Evolutionary conservation across 2,113 vertebrate species (phyloP).

Genomic region (Alouatta palliata): DNA sequence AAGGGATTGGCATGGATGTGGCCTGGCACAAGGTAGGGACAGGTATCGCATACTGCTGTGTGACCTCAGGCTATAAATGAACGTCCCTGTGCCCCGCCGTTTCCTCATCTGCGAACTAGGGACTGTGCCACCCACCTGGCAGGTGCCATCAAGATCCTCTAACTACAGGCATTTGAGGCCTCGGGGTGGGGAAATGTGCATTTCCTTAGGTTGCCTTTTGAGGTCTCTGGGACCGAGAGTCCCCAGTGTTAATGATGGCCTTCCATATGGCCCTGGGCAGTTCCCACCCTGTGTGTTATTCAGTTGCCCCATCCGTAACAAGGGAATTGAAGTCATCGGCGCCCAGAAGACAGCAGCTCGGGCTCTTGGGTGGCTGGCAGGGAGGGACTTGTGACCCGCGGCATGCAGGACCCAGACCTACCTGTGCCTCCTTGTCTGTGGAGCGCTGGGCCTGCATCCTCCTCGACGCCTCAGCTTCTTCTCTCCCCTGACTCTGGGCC

Average conservation of each 20-base stretch:
- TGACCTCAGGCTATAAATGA: background rate
- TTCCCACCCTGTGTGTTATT: accelerated
- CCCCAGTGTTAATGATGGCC: accelerated
- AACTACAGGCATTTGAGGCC: background rate
- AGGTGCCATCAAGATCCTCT: background rate
- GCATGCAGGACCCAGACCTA: constrained; percentile 43
- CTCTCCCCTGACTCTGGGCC: constrained; percentile 60
- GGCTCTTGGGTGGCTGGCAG: background rate
- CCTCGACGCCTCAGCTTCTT: background rate
- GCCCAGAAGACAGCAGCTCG: background rate
- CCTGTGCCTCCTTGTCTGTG: constrained; percentile 76
- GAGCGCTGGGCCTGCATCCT: constrained; percentile 34
- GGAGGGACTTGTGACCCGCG: background rate
- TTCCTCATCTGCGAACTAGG: background rate
- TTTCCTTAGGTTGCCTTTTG: background rate
- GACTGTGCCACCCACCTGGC: no score
- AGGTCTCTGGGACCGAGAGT: background rate
- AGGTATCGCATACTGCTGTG: background rate
- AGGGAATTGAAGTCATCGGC: background rate
- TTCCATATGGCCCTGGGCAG: no score
- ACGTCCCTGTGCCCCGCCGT: background rate
- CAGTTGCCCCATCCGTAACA: background rate
- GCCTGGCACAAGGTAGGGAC: background rate
- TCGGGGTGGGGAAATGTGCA: background rate
- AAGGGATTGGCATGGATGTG: background rate